Evolutionary conservation across 2,888 invertebrate species (phyloP), one percentile per base, ranked within the genome.

Genomic region (Pteria penguin): DNA sequence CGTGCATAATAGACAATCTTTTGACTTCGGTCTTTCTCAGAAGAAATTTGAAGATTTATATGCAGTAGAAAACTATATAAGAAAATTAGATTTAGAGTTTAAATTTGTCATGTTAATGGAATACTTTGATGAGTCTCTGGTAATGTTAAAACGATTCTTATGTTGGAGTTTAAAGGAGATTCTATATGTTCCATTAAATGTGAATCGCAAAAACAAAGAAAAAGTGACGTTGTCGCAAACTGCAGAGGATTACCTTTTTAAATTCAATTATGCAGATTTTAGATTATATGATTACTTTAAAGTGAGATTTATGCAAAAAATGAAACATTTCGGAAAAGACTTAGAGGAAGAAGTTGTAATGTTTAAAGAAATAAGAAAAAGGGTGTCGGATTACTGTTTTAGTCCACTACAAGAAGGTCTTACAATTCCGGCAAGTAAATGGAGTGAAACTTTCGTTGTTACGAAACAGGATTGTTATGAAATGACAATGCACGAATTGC

Each of bases 161-260:
- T 89, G 90, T 67, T 91, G 91, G 91, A 76, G 67, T 11, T 79
- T 86, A 1, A 79, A 85, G 60, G 90, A 91, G 67, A 86, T 91
- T 22, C 45, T 91, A 3, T 89, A 87, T 72, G 71, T 87, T 8
- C 84, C 82, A 14, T 79, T 83, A 27, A 88, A 88, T 76, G 65
- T 70, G 5, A 70, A 70, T 8, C 27, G 5, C n/a, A 76, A 78
- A 24, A 66, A 45, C 4, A 84, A 76, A 54, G 14, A 57, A 2
- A 66, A 79, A 5, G 55, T 82, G 5, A 32, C 65, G 5, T 32
- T 85, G 14, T 76, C 86, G 14, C 63, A 65, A 14, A 73, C 69
- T 1, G 83, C 87, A 29, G 31, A 82, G 2, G 31, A 67, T 2
- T 76, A 66, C 11, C 80, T 89, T 45, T 78, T 78, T 55, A 54